Evolutionary conservation across 53 echinoderm and acorn worm species (phyloP).

Genomic region (Paracentrotus lividus): DNA sequence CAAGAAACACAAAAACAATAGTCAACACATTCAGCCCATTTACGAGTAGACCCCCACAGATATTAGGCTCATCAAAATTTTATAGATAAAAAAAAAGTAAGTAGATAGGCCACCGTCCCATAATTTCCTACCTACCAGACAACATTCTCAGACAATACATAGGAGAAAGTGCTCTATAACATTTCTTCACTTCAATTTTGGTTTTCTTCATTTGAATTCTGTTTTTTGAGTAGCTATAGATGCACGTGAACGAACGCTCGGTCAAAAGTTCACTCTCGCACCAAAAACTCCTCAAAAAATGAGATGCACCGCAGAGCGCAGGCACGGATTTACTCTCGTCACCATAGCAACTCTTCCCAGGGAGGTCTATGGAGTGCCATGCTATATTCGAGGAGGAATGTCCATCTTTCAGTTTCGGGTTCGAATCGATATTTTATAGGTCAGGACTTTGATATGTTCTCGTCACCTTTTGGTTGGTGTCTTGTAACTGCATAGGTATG

Average conservation of each 20-base stretch:
- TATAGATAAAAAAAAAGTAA: too few relatives aligned
- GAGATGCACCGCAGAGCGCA: not conserved
- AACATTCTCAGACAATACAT: not conserved
- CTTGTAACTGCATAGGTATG: conserved; percentile 31
- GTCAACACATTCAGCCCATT: too few relatives aligned
- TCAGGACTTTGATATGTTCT: conserved; percentile 50
- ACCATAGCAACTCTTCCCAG: conserved; percentile 52
- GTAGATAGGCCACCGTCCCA: not conserved
- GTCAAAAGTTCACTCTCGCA: conserved; percentile 24
- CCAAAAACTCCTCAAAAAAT: conserved; percentile 3
- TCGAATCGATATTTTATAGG: conserved; percentile 46
- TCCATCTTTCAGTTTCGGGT: conserved; percentile 59
- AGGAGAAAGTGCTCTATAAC: not conserved
- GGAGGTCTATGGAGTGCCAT: conserved; percentile 52
- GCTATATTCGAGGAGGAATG: conserved; percentile 30
- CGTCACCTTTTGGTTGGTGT: conserved; percentile 3
- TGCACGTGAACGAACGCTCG: conserved; percentile 26
- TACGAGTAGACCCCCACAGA: too few relatives aligned
- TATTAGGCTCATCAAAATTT: too few relatives aligned
- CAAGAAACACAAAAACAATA: too few relatives aligned
- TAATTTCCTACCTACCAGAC: not conserved
- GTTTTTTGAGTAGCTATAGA: too few relatives aligned
- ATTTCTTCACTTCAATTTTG: not conserved
- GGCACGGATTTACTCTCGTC: conserved; percentile 44
- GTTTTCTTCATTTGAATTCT: too few relatives aligned